Evolutionary conservation across 2,113 vertebrate genomes (phyloP), one percentile per base, ranked within the genome.

Genomic region (Syngnathus floridae): DNA sequence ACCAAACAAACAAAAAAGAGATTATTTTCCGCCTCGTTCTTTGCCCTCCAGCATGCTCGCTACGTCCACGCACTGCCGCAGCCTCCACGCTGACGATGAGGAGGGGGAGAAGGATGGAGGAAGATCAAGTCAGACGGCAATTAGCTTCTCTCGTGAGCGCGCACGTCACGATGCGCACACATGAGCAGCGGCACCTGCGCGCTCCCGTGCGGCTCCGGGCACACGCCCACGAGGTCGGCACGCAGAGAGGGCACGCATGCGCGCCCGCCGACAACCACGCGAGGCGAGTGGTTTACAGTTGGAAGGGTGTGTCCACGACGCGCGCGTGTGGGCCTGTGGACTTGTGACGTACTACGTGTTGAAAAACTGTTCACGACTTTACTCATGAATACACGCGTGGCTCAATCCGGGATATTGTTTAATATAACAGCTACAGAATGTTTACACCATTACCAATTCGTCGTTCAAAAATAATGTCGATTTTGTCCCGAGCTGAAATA

Each of bases 41-140:
- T 76, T 72, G 75, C 65, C 63, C 74, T 65, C 73, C 54, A 67
- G 76, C 87, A 83, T 74, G 77, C 79, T 65, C 55, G 48, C 70
- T 46, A 74, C 13, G 75, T 85, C 76, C 83, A 74, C 78, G 76
- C 82, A 82, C 69, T 84, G 88, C 88, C 74, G 86, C 85, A 84
- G 55, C 73, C 79, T 78, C 84, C 84, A 83, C 86, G 76, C 79
- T 55, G 70, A 73, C 71, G 66, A 80, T 64, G 26, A 68, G 58
- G 67, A 70, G 58, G 72, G 65, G 40, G 64, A 26, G 9, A 46
- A 31, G 5, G 69, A 46, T 36, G 49, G 45, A 37, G 22, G 43
- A 43, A 8, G 13, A 7, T 11, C 6, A 51, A 13, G 70, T 54
- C 73, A 61, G 65, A 66, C 70, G 38, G 67, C 48, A 65, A 46